Evolutionary conservation across 2,888 invertebrate species (phyloP).

Genomic region (Allophyes oxyacanthae): DNA sequence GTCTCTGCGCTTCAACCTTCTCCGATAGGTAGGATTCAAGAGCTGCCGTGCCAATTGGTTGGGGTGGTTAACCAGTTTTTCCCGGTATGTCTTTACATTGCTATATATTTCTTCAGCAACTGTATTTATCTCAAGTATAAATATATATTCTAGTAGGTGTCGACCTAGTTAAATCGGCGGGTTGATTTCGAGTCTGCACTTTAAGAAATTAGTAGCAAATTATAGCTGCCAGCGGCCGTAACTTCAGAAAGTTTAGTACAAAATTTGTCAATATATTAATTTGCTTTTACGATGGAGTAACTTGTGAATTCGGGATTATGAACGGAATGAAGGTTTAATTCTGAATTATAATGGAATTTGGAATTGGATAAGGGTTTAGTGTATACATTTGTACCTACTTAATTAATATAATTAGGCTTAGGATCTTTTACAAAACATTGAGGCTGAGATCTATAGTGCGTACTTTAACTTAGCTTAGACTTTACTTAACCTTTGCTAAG

Average conservation of each 20-base stretch:
- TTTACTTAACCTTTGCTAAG: too few relatives aligned
- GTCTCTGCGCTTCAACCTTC: too few relatives aligned
- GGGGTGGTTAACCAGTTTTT: too few relatives aligned
- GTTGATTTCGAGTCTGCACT: slow-evolving; percentile 64
- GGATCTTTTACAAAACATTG: too few relatives aligned
- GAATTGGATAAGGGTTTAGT: slow-evolving; percentile 5
- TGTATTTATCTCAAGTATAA: too few relatives aligned
- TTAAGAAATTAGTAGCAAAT: slow-evolving; percentile 72
- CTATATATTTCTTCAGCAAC: too few relatives aligned
- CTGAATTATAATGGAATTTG: slow-evolving; percentile 44
- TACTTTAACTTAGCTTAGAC: too few relatives aligned
- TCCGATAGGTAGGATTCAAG: too few relatives aligned
- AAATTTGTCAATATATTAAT: slow-evolving; percentile 65
- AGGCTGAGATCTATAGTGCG: too few relatives aligned
- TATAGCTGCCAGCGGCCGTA: slow-evolving; percentile 67
- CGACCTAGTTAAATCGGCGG: slow-evolving; percentile 68
- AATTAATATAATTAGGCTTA: neutral
- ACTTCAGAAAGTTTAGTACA: slow-evolving; percentile 63
- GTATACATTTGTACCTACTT: neutral
- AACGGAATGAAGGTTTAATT: slow-evolving; percentile 51
- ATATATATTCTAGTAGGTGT: slow-evolving; percentile 44
- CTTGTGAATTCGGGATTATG: slow-evolving; percentile 54
- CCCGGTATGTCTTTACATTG: too few relatives aligned
- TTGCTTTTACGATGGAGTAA: slow-evolving; percentile 63
- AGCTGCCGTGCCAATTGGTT: too few relatives aligned